Percentiles rank a stretch among this genome's conserved stretches.
These are phyloP conservation scores for Nephrotoma guestfalica DNA, from an alignment of 2,888 invertebrate genomes.

Conservation along the genomic window DNA sequence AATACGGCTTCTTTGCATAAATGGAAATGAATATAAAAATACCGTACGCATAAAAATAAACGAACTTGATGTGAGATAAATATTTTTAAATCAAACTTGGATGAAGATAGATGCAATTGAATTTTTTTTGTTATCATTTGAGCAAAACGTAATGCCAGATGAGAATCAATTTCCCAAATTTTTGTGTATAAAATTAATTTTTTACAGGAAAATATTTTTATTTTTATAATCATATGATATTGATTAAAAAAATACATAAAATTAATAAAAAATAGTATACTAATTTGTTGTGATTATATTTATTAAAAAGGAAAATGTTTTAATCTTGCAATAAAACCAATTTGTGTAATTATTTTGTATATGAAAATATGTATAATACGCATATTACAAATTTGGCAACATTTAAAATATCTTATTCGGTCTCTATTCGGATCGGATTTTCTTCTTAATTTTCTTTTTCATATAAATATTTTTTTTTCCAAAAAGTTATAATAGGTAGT, in stretches of 20 bases:
- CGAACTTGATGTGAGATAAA: neutral
- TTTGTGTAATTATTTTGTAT: neutral
- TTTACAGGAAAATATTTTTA: neutral
- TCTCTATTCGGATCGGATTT: neutral
- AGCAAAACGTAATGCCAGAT: neutral
- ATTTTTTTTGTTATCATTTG: neutral
- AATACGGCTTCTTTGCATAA: neutral
- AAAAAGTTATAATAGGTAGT: neutral
- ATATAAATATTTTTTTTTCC: neutral
- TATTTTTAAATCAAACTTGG: neutral
- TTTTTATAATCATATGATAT: neutral
- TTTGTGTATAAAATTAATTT: neutral
- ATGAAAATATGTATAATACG: neutral
- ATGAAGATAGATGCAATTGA: neutral
- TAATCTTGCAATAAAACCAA: slow-evolving; percentile 3
- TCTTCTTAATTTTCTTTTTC: neutral
- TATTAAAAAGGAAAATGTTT: neutral
- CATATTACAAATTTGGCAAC: slow-evolving; percentile 1
- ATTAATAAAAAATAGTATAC: neutral
- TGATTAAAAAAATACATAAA: neutral
- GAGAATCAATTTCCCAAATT: neutral
- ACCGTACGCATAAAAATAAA: neutral
- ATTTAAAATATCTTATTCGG: neutral
- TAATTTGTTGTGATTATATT: neutral
- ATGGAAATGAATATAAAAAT: neutral